Conservation (phyloP, 2,888 invertebrate species). For the Thalpophila matura region DNA sequence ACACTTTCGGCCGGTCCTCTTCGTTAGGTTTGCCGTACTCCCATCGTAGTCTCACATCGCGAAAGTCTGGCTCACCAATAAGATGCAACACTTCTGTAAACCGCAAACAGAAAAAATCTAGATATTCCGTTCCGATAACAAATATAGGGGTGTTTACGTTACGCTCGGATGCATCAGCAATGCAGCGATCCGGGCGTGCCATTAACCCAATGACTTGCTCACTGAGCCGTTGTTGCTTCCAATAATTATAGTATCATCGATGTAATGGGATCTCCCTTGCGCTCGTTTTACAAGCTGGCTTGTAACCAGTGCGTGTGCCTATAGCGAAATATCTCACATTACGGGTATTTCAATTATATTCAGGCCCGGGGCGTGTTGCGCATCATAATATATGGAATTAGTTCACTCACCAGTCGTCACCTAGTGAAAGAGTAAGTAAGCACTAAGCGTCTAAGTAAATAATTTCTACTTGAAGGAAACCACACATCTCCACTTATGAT, state of each 20-base stretch:
- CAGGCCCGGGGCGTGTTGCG: slow-evolving; percentile 31
- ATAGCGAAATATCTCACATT: slow-evolving; percentile 46
- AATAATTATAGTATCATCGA: slow-evolving; percentile 69
- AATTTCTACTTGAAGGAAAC: slow-evolving; percentile 53
- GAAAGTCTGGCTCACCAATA: slow-evolving; percentile 92
- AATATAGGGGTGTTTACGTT: slow-evolving; percentile 57
- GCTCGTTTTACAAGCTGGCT: slow-evolving; percentile 40
- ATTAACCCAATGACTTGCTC: slow-evolving; percentile 88
- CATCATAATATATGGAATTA: slow-evolving; percentile 55
- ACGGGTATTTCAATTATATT: slow-evolving; percentile 38
- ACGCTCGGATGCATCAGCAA: slow-evolving; percentile 74
- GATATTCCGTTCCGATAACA: slow-evolving; percentile 36
- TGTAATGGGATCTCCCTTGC: slow-evolving; percentile 68
- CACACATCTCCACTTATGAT: slow-evolving; percentile 32
- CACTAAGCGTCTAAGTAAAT: slow-evolving; percentile 41
- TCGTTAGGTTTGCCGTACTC: slow-evolving; percentile 87
- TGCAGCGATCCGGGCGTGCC: slow-evolving; percentile 80
- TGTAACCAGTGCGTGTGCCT: slow-evolving; percentile 33
- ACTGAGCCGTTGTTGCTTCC: slow-evolving; percentile 78
- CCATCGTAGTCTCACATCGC: slow-evolving; percentile 92
- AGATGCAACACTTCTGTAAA: slow-evolving; percentile 91
- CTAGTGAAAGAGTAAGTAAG: slow-evolving; percentile 44
- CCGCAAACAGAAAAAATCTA: slow-evolving; percentile 44
- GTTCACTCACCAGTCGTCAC: slow-evolving; percentile 50
- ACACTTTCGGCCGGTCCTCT: slow-evolving; percentile 81